Evolutionary conservation across 2,797 vertebrate species (phyloP).

Genomic region (Champsocephalus gunnari): DNA sequence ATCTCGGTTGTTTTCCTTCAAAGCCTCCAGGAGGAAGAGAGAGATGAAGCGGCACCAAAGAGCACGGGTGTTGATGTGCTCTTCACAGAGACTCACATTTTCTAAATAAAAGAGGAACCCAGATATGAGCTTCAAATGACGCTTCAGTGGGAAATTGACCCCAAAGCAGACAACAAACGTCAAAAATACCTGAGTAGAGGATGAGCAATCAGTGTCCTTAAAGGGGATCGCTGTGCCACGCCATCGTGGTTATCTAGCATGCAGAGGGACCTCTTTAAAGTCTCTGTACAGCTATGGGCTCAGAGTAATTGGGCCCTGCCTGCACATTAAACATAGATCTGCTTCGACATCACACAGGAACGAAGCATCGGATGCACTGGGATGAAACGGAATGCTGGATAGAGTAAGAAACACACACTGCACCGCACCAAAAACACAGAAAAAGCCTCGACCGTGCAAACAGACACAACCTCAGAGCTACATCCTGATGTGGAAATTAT

Average conservation of each 20-base stretch:
- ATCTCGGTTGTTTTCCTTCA: conserved; percentile 67
- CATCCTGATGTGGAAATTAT: conserved; percentile 56
- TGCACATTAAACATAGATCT: conserved; percentile 66
- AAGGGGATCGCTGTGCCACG: conserved; percentile 26
- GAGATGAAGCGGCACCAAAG: conserved; percentile 39
- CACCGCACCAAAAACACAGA: conserved; percentile 20
- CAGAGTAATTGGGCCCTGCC: conserved; percentile 63
- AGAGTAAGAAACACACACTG: conserved; percentile 47
- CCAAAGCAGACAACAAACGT: conserved; percentile 37
- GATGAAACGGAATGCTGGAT: conserved; percentile 68
- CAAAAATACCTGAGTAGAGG: not conserved
- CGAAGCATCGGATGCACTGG: conserved; percentile 39
- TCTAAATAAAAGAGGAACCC: conserved; percentile 23
- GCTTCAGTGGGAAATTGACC: conserved; percentile 11
- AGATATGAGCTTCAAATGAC: conserved; percentile 27
- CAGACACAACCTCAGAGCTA: conserved; percentile 47
- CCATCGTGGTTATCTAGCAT: conserved; percentile 31
- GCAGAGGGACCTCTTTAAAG: conserved; percentile 36
- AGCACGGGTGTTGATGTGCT: conserved; percentile 31
- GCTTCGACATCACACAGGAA: conserved; percentile 66
- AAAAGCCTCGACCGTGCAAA: conserved; percentile 49
- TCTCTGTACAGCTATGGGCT: conserved; percentile 51
- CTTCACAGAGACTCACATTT: conserved; percentile 30
- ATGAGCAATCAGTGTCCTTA: conserved; percentile 50
- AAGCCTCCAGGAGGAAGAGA: conserved; percentile 47